Evolutionary conservation across 2,888 invertebrate species (phyloP).

Genomic region (Aleiodes alternator): DNA sequence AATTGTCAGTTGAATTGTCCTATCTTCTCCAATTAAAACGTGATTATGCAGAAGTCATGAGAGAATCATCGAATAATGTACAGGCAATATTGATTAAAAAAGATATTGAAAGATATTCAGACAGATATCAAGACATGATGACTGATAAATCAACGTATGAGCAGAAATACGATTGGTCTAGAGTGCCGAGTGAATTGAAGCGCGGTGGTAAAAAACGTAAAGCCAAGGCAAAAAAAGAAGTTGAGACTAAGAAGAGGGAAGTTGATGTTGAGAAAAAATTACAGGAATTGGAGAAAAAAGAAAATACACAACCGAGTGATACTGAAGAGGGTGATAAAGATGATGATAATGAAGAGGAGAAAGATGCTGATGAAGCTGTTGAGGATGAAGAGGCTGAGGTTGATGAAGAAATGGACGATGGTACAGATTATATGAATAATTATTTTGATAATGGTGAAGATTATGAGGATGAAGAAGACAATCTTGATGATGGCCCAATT

Average conservation of each 20-base stretch:
- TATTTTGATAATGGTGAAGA: slow-evolving; percentile 93
- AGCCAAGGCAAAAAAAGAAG: slow-evolving; percentile 25
- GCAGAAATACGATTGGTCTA: slow-evolving; percentile 66
- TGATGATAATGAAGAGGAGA: slow-evolving; percentile 77
- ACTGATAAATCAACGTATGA: slow-evolving; percentile 62
- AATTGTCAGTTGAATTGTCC: slow-evolving; percentile 77
- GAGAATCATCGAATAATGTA: slow-evolving; percentile 81
- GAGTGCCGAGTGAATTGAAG: slow-evolving; percentile 68
- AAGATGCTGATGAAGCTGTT: slow-evolving; percentile 77
- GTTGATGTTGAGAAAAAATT: slow-evolving; percentile 74
- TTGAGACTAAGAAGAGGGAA: slow-evolving; percentile 56
- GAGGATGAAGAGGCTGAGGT: slow-evolving; percentile 81
- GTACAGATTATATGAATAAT: slow-evolving; percentile 91
- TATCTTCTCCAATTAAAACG: slow-evolving; percentile 85
- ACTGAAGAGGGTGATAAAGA: slow-evolving; percentile 76
- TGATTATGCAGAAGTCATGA: slow-evolving; percentile 83
- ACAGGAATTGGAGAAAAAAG: slow-evolving; percentile 83
- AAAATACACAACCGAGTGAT: slow-evolving; percentile 71
- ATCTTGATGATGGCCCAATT: slow-evolving; percentile 88
- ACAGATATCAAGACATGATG: slow-evolving; percentile 66
- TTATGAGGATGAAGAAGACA: slow-evolving; percentile 91
- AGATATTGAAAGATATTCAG: slow-evolving; percentile 72
- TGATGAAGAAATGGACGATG: slow-evolving; percentile 92
- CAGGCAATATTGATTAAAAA: slow-evolving; percentile 64
- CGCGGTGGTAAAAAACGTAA: slow-evolving; percentile 54